Evolutionary conservation across 2,113 vertebrate genomes (phyloP).

Genomic region (Hymenochirus boettgeri): DNA sequence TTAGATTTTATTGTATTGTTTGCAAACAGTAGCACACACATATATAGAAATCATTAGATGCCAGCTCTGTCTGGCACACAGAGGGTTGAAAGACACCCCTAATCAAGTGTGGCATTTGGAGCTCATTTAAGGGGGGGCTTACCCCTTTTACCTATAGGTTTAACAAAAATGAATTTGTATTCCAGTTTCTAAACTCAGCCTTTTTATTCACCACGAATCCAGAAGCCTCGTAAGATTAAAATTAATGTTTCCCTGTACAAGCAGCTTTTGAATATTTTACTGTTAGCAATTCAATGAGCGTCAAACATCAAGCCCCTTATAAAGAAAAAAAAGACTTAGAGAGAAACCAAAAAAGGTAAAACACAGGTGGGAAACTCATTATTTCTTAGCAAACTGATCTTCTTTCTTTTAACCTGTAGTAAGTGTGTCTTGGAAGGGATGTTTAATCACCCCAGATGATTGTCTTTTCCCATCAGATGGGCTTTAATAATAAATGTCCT

Average conservation of each 20-base stretch:
- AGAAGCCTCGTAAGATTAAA: conserved; percentile 68
- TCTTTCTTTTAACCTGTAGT: conserved; percentile 11
- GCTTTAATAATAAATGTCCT: conserved; percentile 81
- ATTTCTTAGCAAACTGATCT: conserved; percentile 6
- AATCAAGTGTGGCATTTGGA: no score
- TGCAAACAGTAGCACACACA: no score
- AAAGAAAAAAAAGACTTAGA: conserved; percentile 17
- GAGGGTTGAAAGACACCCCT: no score
- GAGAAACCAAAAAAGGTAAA: conserved; percentile 3
- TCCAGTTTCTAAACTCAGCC: conserved; percentile 39
- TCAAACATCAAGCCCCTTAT: conserved; percentile 28
- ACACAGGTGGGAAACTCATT: not conserved
- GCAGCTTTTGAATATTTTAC: conserved; percentile 47
- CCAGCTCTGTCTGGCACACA: no score
- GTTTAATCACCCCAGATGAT: conserved; percentile 41
- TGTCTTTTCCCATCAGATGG: conserved; percentile 63
- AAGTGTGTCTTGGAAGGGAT: conserved; percentile 5
- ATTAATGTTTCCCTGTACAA: conserved; percentile 55
- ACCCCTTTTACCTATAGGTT: no score
- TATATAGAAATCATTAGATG: no score
- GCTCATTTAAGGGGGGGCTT: no score
- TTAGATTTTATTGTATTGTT: no score
- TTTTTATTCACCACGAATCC: conserved; percentile 68
- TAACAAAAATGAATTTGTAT: conserved; percentile 32
- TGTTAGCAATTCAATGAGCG: conserved; percentile 45